phyloP scores from a whole-genome alignment of 2,888 invertebrate species.

The Oligia fasciuncula region DNA sequence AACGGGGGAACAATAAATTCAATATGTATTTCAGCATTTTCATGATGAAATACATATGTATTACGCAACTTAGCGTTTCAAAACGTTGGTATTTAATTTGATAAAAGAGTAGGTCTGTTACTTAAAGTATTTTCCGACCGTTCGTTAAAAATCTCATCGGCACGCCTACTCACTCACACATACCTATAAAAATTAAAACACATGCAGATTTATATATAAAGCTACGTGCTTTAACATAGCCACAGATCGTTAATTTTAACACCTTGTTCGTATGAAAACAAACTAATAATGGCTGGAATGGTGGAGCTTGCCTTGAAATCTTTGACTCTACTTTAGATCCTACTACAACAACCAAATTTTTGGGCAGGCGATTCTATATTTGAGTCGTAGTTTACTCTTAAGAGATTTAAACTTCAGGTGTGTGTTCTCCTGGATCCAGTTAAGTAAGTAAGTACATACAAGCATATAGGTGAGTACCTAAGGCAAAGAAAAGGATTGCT shows the following conservation, averaged over 20 bases:
- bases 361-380: conserved; percentile 11
- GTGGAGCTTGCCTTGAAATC: conserved; percentile 13
- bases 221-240: background rate
- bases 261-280: conserved; percentile 30
- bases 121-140: conserved; percentile 31
- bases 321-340: background rate
- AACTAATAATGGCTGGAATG: conserved; percentile 15
- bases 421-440: conserved; percentile 6
- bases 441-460: background rate
- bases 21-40: conserved; percentile 20
- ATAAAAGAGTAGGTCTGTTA: conserved; percentile 4
- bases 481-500: conserved; percentile 23
- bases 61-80: conserved; percentile 21
- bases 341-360: background rate
- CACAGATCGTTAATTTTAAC: conserved; percentile 21
- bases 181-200: conserved; percentile 1
- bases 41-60: conserved; percentile 26
- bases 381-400: conserved; percentile 14
- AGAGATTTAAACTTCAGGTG: conserved; percentile 26
- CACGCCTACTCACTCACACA: background rate
- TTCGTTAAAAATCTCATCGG: conserved; percentile 30
- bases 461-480: background rate
- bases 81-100: conserved; percentile 30
- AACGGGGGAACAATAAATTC: conserved; percentile 5
- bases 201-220: background rate